Base-by-base conservation (phyloP, 1,140 invertebrate species). In the Pseudomyrmex dendroicus region DNA sequence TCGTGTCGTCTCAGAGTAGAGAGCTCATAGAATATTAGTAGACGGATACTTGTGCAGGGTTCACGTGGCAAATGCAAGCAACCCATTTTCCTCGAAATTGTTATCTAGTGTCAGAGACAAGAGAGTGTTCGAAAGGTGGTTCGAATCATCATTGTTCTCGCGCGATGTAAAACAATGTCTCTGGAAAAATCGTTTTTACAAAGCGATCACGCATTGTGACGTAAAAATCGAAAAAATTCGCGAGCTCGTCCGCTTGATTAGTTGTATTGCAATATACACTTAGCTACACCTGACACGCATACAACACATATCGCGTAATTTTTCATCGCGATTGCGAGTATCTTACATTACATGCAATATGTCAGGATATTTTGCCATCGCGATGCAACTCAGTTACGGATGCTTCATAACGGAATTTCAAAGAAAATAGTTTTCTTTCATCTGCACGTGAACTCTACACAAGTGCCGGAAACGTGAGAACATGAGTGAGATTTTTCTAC, bases 381-480 rank as follows among this genome's bases (percentile, higher is more conserved):
- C 76, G 76, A 66, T 80, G 50, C 35, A 5, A 35, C 35, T 35
- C 35, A 35, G 35, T 35, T 35, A 35, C 35, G 35, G 35, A 35
- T 56, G 44, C 62, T 20, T 63, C 35, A n/a, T 25, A 46, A 46
- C 57, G 17, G 25, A 70, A 25, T 82, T 82, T 82, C 70, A 48
- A 82, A 57, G 72, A 50, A 74, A 63, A 82, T 63, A 70, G 67
- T 57, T 82, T 82, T 74, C 68, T 82, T 82, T 62, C 72, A 82
- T 82, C 72, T 82, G 78, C 78, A 82, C 78, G 78, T 82, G 78
- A 82, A 70, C 72, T 74, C 78, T 82, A 74, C 78, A 74, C 78
- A 73, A 73, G 78, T 74, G 62, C 78, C 68, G 78, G 78, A 70
- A 82, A 70, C 78, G 78, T 61, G 74, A 82, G 78, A 74, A 70